A percentile compares a stretch with the other conserved stretches of the same genome.
Evolutionary conservation across 2,113 vertebrate species (phyloP).

Genomic region (Pampusana beccarii): DNA sequence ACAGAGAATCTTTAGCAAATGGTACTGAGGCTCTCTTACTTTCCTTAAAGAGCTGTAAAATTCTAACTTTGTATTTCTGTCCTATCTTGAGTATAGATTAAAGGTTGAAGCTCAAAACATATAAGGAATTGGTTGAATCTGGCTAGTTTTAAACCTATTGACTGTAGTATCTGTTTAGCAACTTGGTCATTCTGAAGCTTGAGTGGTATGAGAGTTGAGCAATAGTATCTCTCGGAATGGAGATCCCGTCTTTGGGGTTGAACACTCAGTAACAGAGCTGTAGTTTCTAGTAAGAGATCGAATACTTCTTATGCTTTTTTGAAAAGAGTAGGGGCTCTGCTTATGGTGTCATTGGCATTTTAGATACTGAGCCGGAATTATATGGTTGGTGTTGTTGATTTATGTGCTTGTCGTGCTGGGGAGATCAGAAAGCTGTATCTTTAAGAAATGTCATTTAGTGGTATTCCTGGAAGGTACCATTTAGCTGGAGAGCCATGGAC

Average conservation of each 20-base stretch:
- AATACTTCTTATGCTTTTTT: not conserved
- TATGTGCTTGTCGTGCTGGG: not conserved
- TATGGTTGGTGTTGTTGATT: fast-evolving
- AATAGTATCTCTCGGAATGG: not conserved
- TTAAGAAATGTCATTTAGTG: too few species aligned
- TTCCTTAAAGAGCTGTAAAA: not conserved
- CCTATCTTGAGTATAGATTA: not conserved
- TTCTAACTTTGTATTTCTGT: not conserved
- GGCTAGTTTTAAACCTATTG: not conserved
- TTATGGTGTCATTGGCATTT: not conserved
- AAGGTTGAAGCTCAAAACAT: not conserved
- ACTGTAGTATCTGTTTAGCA: not conserved
- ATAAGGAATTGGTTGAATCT: not conserved
- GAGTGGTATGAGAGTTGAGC: not conserved
- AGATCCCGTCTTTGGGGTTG: not conserved
- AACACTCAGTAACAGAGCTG: not conserved
- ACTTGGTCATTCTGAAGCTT: not conserved
- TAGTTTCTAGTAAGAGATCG: not conserved
- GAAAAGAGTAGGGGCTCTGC: not conserved
- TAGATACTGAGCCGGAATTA: not conserved
- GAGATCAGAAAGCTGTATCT: not conserved
- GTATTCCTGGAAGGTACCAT: not conserved
- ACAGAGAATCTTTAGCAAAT: not conserved
- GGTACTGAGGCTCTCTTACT: not conserved
- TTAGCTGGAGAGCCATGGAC: not conserved